Base-by-base conservation (phyloP, 2,113 vertebrate genomes). In the Steatornis caripensis region DNA sequence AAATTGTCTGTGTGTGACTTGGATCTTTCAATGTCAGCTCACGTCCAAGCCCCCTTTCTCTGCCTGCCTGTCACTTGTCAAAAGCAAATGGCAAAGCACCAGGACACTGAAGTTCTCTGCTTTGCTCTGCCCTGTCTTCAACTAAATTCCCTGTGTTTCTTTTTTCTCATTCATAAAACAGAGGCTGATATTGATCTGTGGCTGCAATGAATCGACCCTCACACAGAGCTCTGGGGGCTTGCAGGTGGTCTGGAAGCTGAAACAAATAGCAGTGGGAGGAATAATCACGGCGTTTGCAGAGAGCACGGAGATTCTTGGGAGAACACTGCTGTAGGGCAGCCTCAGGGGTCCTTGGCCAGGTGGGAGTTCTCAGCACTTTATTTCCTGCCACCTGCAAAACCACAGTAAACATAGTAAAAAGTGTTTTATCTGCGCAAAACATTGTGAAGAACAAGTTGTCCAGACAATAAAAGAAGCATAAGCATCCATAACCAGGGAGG, bases 221-320 rank as follows among this genome's bases (percentile, higher is more conserved):
- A 75, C 80, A 45, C 51, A 51, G 68, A 92, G 72, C 76, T 94
- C 93, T 22, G 68, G 79, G 85, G 91, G 69, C 55, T 71, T 37
- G 57, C 93, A 95, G 93, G 84, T 93, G 87, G 60, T 87, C 89
- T 95, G 81, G 64, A 79, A 96, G 48, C 46, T 12, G 64, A 72
- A 86, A 69, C 61, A 74, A 94, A 81, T 12, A 90, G 68, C 83
- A 89, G 93, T 84, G 94, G 94, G 89, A 93, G 89, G 92, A 95
- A 94, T 91, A 94, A 93, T 81, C 72, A 75, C 49, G 41, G 60
- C n/a, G 66, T 74, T 60, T 89, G 84, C 68, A 87, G 88, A 60
- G 41, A 61, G 45, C 41, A 8, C 3, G 19, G 88, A 58, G 90
- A 85, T 83, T 78, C 65, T 57, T 68, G 70, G 86, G 78, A 79